phyloP scores from a whole-genome alignment of 2,888 invertebrate genomes.

The Formica aserva region DNA sequence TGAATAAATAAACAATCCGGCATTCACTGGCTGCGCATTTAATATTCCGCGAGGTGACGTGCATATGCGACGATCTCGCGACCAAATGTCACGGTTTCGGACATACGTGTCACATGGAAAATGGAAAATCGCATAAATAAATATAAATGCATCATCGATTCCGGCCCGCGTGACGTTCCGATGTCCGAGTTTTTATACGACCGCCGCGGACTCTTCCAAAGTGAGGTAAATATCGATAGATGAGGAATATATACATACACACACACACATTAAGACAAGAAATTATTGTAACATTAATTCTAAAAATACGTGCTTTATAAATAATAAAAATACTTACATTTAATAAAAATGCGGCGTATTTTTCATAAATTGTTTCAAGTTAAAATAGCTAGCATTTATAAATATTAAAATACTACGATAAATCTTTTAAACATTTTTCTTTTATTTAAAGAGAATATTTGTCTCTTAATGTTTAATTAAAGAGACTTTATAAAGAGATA shows the following conservation, averaged over 20 bases:
- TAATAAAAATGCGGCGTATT: not conserved
- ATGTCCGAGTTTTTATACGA: constrained; percentile 34
- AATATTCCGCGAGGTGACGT: constrained; percentile 44
- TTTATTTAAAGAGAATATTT: not conserved
- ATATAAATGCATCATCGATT: constrained; percentile 51
- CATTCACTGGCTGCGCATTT: constrained; percentile 34
- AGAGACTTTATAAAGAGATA: constrained; percentile 6
- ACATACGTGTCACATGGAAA: constrained; percentile 51
- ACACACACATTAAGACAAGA: not conserved
- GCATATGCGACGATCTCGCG: constrained; percentile 49
- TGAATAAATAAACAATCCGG: constrained; percentile 54
- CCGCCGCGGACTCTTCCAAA: not conserved
- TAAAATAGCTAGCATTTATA: not conserved
- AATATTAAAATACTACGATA: not conserved
- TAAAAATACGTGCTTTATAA: not conserved
- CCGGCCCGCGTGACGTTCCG: constrained; percentile 18
- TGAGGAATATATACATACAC: not conserved
- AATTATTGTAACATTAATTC: not conserved
- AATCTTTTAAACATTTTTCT: not conserved
- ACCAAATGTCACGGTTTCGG: constrained; percentile 53
- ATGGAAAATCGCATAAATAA: constrained; percentile 55
- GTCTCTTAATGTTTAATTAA: not conserved
- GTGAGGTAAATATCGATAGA: constrained; percentile 8
- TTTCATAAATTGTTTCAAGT: not conserved
- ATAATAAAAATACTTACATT: too few relatives aligned